Percentiles rank a stretch among this genome's conserved stretches.
These are phyloP conservation scores for Rhinopithecus roxellana DNA, from an alignment of 2,113 vertebrate genomes.

Conservation along the genomic window DNA sequence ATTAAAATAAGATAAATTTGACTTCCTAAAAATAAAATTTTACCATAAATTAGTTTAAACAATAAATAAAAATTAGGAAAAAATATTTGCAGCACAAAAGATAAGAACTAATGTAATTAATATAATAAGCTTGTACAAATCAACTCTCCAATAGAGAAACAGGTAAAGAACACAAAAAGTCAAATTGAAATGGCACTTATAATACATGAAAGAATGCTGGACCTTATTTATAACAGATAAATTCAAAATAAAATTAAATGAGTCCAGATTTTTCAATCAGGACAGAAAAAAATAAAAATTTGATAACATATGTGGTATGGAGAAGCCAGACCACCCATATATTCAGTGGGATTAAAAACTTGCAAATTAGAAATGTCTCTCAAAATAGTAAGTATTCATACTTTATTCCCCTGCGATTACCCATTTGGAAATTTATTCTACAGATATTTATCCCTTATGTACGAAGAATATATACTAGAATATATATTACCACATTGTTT, in stretches of 20 bases:
- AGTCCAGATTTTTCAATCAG: not conserved
- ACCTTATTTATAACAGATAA: not conserved
- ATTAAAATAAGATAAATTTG: not conserved
- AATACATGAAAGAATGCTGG: not conserved
- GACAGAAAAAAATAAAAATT: not conserved
- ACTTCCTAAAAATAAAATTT: not conserved
- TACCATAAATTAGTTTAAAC: not conserved
- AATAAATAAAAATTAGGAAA: conserved; percentile 4
- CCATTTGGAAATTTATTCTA: not conserved
- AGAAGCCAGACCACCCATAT: not conserved
- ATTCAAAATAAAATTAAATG: not conserved
- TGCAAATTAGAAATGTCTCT: not conserved
- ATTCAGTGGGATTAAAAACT: not conserved
- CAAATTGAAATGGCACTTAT: not conserved
- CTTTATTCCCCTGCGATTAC: not conserved
- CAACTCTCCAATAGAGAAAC: not conserved
- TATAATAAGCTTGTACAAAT: not conserved
- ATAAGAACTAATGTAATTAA: not conserved
- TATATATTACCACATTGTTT: not conserved
- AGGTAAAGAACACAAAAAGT: not conserved
- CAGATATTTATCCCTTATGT: not conserved
- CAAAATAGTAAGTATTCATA: not conserved
- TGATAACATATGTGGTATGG: not conserved
- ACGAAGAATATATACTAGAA: not conserved
- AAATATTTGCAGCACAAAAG: not conserved